Evolutionary conservation across 2,797 vertebrate genomes (phyloP), one percentile per base, ranked within the genome.

Genomic region (Sebastiscus tertius): DNA sequence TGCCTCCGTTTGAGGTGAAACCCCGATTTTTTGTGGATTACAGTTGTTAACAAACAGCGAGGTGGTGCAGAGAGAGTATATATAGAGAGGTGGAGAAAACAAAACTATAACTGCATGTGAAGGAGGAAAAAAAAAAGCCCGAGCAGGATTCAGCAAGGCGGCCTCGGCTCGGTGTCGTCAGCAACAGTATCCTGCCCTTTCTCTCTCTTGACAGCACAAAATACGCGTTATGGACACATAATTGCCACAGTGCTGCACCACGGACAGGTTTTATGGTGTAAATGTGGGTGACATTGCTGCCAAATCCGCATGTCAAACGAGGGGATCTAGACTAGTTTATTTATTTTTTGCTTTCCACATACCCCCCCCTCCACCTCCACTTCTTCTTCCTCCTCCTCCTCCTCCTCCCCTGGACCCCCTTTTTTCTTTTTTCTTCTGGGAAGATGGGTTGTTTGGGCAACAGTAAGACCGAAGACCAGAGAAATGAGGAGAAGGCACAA

Each of bases 371-470:
- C 79, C 65, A 79, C 82, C 82, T 64, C 66, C 49, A 22, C 80
- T 82, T 52, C 62, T 75, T 75, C 85, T 31, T 46, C 81, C 1
- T 46, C 31, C 8, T 85, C 84, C 92, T 93, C 82, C 88, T 87
- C 85, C 90, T 92, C 88, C 92, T 93, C 93, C 93, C 89, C 88
- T 93, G 91, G 93, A 93, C 83, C 91, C 90, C 87, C 83, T 81
- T 80, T 91, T 81, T 80, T 78, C 24, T 89, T 88, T 91, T 89
- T 93, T 84, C 93, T 91, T 94, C 87, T 77, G 94, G 93, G 95
- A 97, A 97, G 96, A 98, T 98, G 97, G 98, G 97, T 96, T 98
- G 97, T 93, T 97, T 98, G 95, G 97, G 97, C 87, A 98, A 97
- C 97, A 98, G 96, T 90, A 98, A 98, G 96, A 98, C 98, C 74